Base-by-base conservation (phyloP, 2,888 invertebrate species). In the Drosophila kuntzei region DNA sequence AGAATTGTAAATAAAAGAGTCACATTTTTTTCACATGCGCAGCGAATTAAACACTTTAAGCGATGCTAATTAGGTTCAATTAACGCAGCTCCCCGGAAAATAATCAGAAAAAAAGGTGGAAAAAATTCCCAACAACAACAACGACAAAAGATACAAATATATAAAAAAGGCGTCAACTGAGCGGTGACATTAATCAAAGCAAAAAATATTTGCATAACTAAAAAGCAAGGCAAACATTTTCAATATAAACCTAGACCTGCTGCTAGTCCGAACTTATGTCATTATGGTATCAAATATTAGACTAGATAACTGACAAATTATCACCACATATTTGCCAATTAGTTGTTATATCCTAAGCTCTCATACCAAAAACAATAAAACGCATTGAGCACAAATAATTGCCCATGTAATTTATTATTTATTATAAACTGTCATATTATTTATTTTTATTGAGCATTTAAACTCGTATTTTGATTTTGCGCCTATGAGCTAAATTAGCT, bases 41-140 rank as follows among this genome's bases (percentile, higher is more conserved):
- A 49, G 6, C 67, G 63, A 75, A 75, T 73, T 67, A 62, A 73
- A 55, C 62, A 37, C 55, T 63, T 53, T 44, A 75, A 57, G 41
- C 64, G n/a, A 22, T 65, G 74, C 53, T 75, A 75, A 75, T 75
- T 75, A 55, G 50, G 16, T 18, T 36, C 34, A 74, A 74, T 74
- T 74, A 74, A 74, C 74, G 70, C 47, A 69, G 32, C 25, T 54
- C 49, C 59, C 74, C 63, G 69, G 74, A 64, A 74, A 74, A 74
- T 68, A 64, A 59, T 59, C 46, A 39, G 49, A 47, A 60, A 47
- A 27, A 11, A n/a, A 8, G 11, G n/a, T 22, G 29, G 27, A 51
- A 32, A 34, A 46, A 36, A 39, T 20, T 20, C 16, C 11, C 16
- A 32, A 29, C 9, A 25, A 2, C 25, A 44, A 12, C 11, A 29